Evolutionary conservation across 2,797 vertebrate genomes (phyloP), one percentile per base, ranked within the genome.

Genomic region (Champsocephalus gunnari): DNA sequence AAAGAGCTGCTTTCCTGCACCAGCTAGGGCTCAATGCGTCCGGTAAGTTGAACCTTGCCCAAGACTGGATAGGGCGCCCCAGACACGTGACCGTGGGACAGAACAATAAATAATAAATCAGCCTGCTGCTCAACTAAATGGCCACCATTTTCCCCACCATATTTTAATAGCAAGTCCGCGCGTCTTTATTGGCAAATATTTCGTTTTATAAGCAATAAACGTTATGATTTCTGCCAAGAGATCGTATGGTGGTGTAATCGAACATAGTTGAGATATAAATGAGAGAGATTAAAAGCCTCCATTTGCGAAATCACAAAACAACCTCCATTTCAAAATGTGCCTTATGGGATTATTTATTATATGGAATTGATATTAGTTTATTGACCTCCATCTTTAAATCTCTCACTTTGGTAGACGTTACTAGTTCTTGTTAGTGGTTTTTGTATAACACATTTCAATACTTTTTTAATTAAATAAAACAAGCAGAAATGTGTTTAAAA

Each of bases 71-170:
- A 98, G 97, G 97, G 94, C 95, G 94, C 87, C 88, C 75, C 78
- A 72, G 90, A 86, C 95, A 96, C 96, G 97, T 99, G 98, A 91
- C 94, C 94, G 91, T 93, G 94, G 93, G 93, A 95, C 97, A 96
- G 96, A 97, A 99, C 97, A 99, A 98, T 98, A 97, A 97, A 96
- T 96, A 96, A 97, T 98, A 98, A 97, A 98, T 97, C 97, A 98
- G 96, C 96, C 96, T 96, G 95, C 95, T 95, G 87, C 95, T 94
- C 94, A 94, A 95, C 95, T 96, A 97, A 97, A 97, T 95, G 95
- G 96, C 96, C 95, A 95, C 94, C 97, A 96, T 98, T 98, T 97
- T 96, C 95, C 87, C 94, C 94, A 96, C 95, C 96, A 96, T 97
- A 96, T 97, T 97, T 96, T 98, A 97, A 97, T 97, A 96, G 96